phyloP scores from a whole-genome alignment of 2,888 invertebrate genomes.

The Pyrrhosoma nymphula region DNA sequence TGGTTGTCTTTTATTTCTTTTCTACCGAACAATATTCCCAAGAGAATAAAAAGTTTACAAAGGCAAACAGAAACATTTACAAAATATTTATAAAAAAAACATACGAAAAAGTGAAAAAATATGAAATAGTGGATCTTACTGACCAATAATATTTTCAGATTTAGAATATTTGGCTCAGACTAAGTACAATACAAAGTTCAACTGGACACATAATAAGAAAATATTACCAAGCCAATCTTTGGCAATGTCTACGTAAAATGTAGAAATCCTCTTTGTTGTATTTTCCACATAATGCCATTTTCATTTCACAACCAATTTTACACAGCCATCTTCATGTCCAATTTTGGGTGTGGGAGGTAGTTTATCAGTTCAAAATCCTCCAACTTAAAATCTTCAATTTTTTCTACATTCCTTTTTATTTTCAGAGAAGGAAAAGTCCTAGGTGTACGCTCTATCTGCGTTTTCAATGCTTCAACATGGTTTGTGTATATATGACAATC shows the following conservation, averaged over 20 bases:
- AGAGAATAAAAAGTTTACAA: no score
- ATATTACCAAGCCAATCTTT: neutral
- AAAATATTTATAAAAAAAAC: no score
- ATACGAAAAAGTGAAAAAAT: no score
- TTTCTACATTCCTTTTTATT: conserved; percentile 86
- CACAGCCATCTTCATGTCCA: conserved; percentile 96
- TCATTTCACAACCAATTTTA: conserved; percentile 76
- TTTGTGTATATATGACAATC: conserved; percentile 97
- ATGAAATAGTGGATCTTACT: no score
- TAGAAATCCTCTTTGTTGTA: neutral
- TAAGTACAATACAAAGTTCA: no score
- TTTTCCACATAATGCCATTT: neutral
- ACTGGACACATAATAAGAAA: neutral
- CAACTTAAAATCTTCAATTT: conserved; percentile 92
- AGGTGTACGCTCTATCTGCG: conserved; percentile 89
- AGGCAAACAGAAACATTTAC: no score
- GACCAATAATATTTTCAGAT: no score
- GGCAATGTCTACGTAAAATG: neutral
- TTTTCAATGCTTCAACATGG: conserved; percentile 90
- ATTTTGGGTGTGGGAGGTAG: conserved; percentile 93
- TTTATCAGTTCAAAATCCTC: conserved; percentile 92
- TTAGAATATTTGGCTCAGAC: no score
- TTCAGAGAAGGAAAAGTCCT: conserved; percentile 89
- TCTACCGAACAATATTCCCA: no score
- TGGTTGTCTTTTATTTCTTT: no score